These are phyloP conservation scores for Neosalanx taihuensis DNA, from an alignment of 2,797 vertebrate species.

Conservation along the genomic window DNA sequence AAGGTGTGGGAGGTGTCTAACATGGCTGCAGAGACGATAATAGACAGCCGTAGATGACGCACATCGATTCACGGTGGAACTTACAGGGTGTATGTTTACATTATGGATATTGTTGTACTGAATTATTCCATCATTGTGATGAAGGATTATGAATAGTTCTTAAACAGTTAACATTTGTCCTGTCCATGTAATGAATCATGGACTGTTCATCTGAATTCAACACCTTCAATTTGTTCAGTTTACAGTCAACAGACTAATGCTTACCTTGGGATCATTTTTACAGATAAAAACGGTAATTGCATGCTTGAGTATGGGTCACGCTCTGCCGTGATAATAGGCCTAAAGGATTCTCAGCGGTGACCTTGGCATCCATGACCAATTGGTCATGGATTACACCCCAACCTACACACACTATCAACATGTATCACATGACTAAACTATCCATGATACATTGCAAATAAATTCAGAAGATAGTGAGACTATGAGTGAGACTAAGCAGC, in stretches of 20 bases:
- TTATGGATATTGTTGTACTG: too few relatives aligned
- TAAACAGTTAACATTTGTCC: too few relatives aligned
- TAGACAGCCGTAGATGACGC: neutral
- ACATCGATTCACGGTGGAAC: neutral
- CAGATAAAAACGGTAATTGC: neutral
- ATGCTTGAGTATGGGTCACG: neutral
- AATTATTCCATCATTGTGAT: too few relatives aligned
- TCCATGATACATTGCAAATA: neutral
- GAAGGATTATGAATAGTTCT: too few relatives aligned
- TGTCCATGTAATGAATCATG: too few relatives aligned
- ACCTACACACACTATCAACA: neutral
- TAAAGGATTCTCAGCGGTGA: neutral
- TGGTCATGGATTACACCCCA: neutral
- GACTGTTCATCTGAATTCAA: too few relatives aligned
- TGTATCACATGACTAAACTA: neutral
- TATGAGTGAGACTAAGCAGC: neutral
- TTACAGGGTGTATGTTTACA: too few relatives aligned
- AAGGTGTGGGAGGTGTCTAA: too few relatives aligned
- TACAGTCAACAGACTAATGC: neutral
- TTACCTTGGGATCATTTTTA: neutral
- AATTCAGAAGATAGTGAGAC: neutral
- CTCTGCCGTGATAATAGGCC: conserved; percentile 2
- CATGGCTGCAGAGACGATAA: too few relatives aligned
- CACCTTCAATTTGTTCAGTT: too few relatives aligned
- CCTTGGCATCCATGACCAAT: neutral